Conservation (phyloP, 1,140 invertebrate genomes). For the Microplitis demolitor region DNA sequence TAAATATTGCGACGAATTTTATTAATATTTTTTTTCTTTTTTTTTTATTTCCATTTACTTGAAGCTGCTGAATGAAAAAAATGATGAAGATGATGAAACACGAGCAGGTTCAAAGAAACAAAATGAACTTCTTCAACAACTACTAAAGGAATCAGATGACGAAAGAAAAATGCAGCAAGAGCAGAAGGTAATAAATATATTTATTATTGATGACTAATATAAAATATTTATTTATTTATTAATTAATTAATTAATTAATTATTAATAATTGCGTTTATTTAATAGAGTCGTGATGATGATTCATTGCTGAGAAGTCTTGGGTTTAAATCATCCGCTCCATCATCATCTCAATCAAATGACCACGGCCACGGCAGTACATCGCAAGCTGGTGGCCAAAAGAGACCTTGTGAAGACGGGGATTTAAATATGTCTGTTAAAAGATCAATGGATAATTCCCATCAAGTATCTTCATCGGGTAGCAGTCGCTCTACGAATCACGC, state of each 20-base stretch:
- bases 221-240: too few species aligned
- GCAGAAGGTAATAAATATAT: constrained; percentile 42
- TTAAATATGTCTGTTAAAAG: constrained; percentile 65
- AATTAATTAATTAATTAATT: neutral
- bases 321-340: constrained; percentile 63
- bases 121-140: constrained; percentile 79
- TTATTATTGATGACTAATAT: neutral
- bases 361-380: constrained; percentile 51
- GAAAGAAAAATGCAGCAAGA: constrained; percentile 48
- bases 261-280: neutral
- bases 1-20: neutral
- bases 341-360: constrained; percentile 56
- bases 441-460: constrained; percentile 60
- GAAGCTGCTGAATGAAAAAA: constrained; percentile 83
- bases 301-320: constrained; percentile 65
- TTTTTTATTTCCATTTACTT: constrained; percentile 41
- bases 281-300: constrained; percentile 62
- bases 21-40: constrained; percentile 29
- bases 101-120: constrained; percentile 65
- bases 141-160: constrained; percentile 71
- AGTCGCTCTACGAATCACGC: constrained; percentile 49
- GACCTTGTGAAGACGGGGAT: constrained; percentile 71
- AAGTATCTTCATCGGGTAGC: constrained; percentile 58
- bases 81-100: constrained; percentile 74
- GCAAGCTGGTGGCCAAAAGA: constrained; percentile 66